These are phyloP conservation scores for Choristoneura rosaceana DNA, from an alignment of 2,888 invertebrate genomes.

Conservation along the genomic window DNA sequence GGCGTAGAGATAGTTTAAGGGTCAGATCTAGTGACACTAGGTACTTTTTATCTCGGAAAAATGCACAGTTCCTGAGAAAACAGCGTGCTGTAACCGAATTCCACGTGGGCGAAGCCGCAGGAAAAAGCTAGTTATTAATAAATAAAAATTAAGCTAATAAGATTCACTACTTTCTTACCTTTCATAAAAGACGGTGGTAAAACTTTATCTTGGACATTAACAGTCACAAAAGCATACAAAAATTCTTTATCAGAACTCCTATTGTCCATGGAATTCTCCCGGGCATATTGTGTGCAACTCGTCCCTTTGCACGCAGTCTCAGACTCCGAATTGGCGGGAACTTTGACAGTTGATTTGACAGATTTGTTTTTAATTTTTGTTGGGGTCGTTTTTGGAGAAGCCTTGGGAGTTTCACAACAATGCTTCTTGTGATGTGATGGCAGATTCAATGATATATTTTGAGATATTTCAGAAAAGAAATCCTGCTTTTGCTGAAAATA, in stretches of 20 bases:
- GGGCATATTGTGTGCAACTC: slow-evolving; percentile 50
- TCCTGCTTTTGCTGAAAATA: slow-evolving; percentile 75
- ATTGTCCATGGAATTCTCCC: slow-evolving; percentile 48
- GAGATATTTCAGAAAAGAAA: slow-evolving; percentile 68
- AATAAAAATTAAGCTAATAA: too few relatives aligned
- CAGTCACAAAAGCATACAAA: slow-evolving; percentile 73
- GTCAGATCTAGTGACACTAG: too few relatives aligned
- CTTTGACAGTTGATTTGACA: slow-evolving; percentile 20
- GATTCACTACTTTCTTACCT: slow-evolving; percentile 56
- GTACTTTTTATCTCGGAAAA: too few relatives aligned
- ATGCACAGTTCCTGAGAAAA: too few relatives aligned
- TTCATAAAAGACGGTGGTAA: slow-evolving; percentile 71
- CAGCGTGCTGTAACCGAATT: too few relatives aligned
- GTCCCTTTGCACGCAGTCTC: slow-evolving; percentile 13
- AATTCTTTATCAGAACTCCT: slow-evolving; percentile 62
- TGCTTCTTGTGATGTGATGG: slow-evolving; percentile 59
- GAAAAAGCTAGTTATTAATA: too few relatives aligned
- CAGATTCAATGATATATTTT: slow-evolving; percentile 56
- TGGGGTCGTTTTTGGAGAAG: slow-evolving; percentile 48
- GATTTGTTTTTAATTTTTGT: slow-evolving; percentile 42
- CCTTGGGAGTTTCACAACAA: slow-evolving; percentile 54
- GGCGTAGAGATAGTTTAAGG: too few relatives aligned
- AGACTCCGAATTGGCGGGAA: slow-evolving; percentile 1
- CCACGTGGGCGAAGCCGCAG: too few relatives aligned
- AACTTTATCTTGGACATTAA: slow-evolving; percentile 73